These are phyloP conservation scores for Eudemis profundana DNA, from an alignment of 2,888 invertebrate species.

Conservation along the genomic window DNA sequence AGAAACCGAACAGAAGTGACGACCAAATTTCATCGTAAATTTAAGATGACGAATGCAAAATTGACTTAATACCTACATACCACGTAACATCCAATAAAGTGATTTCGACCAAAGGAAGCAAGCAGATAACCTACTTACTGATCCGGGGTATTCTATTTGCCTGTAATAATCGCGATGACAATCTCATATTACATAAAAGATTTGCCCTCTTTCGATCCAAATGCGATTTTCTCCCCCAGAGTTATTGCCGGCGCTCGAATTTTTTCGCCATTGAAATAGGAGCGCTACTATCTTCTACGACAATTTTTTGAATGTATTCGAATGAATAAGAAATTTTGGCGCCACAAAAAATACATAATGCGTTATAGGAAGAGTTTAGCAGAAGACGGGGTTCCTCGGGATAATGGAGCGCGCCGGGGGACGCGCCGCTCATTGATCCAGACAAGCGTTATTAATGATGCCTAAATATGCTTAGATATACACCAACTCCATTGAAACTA, in stretches of 20 bases:
- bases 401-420: slow-evolving; percentile 52
- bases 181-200: slow-evolving; percentile 86
- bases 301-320: slow-evolving; percentile 79
- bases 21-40: slow-evolving; percentile 6
- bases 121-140: slow-evolving; percentile 84
- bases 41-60: slow-evolving; percentile 50
- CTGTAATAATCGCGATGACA: slow-evolving; percentile 86
- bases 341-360: slow-evolving; percentile 72
- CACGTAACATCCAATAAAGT: slow-evolving; percentile 78
- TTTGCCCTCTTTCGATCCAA: slow-evolving; percentile 84
- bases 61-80: slow-evolving; percentile 52
- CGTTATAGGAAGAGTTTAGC: slow-evolving; percentile 51
- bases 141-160: slow-evolving; percentile 85
- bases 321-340: slow-evolving; percentile 81
- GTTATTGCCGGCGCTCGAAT: slow-evolving; percentile 79
- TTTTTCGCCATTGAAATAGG: slow-evolving; percentile 80
- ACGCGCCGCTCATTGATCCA: slow-evolving; percentile 47
- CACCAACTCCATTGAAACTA: not conserved
- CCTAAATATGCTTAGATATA: slow-evolving; percentile 14
- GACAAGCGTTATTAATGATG: slow-evolving; percentile 51
- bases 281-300: slow-evolving; percentile 67
- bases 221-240: slow-evolving; percentile 83
- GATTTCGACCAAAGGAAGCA: slow-evolving; percentile 80
- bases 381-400: slow-evolving; percentile 50
- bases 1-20: not conserved